Evolutionary conservation across 2,113 vertebrate genomes (phyloP), one percentile per base, ranked within the genome.

Genomic region (Dromas ardeola): DNA sequence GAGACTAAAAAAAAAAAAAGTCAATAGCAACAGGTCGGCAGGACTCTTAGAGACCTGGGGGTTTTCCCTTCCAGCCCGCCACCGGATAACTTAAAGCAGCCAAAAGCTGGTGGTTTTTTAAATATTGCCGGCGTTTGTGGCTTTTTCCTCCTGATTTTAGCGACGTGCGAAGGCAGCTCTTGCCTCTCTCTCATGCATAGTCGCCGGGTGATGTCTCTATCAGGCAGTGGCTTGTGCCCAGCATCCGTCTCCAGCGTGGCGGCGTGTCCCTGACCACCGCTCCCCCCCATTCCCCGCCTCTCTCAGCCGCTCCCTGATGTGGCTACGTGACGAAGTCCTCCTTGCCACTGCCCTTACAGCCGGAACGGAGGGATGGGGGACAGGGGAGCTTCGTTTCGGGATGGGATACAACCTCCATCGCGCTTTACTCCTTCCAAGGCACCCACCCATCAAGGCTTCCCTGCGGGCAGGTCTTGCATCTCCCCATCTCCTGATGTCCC

Each of bases 401-500:
- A 29, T 10, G 0, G 0, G 62, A 17, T 23, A 2, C 11, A 13
- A 56, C 50, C 73, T 30, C 79, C 1, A 0, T 30, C 4, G 1
- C 0, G 7, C 23, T 86, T 86, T 80, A 2, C 55, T 82, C 61
- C 79, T 80, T 42, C 52, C 76, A 20, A 38, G 49, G 26, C 13
- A 1, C 56, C 30, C 53, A 4, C 55, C 71, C 29, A 1, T 4
- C 23, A 3, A 13, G 4, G 1, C 19, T 42, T 38, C 63, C 42
- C 34, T 15, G 20, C 0, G 0, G 13, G 43, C 47, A 22, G 58
- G 49, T 29, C 87, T 23, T 36, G 21, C 27, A 4, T 5, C 63
- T 58, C 18, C 47, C 25, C 17, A 29, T 11, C 11, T 2, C 27
- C n/a, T 59, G 19, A 9, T 59, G 21, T 62, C 61, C 25, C 3